Evolutionary conservation across 92 coral and sea anemone genomes (phyloP).

Genomic region (Anthopleura xanthogrammica): DNA sequence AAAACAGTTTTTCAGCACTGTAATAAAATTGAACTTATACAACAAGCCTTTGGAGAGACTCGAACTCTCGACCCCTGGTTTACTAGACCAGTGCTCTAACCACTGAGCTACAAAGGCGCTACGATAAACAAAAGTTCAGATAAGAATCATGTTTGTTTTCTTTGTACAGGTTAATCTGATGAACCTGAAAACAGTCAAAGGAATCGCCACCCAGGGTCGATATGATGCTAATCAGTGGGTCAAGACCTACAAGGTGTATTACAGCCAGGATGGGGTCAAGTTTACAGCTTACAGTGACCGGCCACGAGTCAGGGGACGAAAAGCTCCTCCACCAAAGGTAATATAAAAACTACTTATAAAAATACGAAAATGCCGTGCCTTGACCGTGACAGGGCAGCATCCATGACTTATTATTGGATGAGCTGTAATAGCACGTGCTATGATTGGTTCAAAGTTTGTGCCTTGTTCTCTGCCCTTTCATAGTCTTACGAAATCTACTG

Average conservation of each 20-base stretch:
- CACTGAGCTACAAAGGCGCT: conserved; percentile 28
- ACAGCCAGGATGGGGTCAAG: conserved; percentile 61
- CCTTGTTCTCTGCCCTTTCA: no score
- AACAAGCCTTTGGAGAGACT: conserved; percentile 26
- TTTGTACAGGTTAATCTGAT: conserved; percentile 52
- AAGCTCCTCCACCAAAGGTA: conserved; percentile 34
- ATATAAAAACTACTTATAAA: not conserved
- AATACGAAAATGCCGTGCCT: not conserved
- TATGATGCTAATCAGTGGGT: conserved; percentile 77
- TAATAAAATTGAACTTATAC: no score
- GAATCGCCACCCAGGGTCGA: conserved; percentile 86
- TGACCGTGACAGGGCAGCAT: no score
- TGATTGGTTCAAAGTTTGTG: no score
- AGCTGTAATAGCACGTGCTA: no score
- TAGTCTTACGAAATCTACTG: no score
- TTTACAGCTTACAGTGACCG: conserved; percentile 38
- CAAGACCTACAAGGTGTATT: conserved; percentile 58
- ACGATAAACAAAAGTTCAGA: no score
- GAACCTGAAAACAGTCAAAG: conserved; percentile 60
- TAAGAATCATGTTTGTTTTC: not conserved
- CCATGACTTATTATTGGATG: no score
- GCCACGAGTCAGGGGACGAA: conserved; percentile 38
- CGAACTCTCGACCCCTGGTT: conserved; percentile 78
- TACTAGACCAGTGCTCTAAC: conserved; percentile 79
- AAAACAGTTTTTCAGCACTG: no score